Conservation (phyloP, 1,140 invertebrate species). For the Pachypsylla venusta region DNA sequence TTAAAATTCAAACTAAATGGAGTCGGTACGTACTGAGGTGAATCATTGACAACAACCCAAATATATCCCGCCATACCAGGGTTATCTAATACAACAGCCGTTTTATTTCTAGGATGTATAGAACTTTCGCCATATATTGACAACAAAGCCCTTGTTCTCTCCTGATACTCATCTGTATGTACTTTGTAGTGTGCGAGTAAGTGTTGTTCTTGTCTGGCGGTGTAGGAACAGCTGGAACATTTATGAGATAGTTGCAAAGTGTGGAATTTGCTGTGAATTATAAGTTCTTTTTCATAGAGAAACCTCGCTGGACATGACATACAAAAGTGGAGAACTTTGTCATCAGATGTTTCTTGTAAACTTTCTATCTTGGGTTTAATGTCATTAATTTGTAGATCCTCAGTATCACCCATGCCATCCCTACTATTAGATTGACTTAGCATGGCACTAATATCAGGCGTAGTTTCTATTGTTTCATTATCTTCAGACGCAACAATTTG, state of each 20-base stretch:
- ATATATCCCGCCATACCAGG: conserved; percentile 27
- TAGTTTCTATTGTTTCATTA: not conserved
- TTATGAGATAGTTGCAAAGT: conserved; percentile 41
- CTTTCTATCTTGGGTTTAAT: not conserved
- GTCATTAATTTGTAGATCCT: not conserved
- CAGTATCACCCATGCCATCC: not conserved
- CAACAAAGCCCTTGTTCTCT: conserved; percentile 53
- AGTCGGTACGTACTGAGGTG: not conserved
- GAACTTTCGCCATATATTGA: conserved; percentile 45
- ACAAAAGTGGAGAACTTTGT: conserved; percentile 35
- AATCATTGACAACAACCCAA: conserved; percentile 29
- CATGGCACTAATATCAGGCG: not conserved
- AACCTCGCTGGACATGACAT: conserved; percentile 58
- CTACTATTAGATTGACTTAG: not conserved
- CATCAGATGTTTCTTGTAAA: not conserved
- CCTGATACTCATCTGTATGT: conserved; percentile 66
- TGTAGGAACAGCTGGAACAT: conserved; percentile 65
- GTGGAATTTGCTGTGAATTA: conserved; percentile 53
- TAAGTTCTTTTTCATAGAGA: conserved; percentile 45
- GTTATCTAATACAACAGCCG: conserved; percentile 33
- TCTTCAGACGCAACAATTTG: not conserved
- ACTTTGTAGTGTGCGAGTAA: conserved; percentile 57
- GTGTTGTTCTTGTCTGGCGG: conserved; percentile 49
- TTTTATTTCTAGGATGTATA: conserved; percentile 42
- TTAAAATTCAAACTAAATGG: not conserved